phyloP scores from a whole-genome alignment of 2,113 vertebrate genomes.

The Oxygymnocypris stewartii region DNA sequence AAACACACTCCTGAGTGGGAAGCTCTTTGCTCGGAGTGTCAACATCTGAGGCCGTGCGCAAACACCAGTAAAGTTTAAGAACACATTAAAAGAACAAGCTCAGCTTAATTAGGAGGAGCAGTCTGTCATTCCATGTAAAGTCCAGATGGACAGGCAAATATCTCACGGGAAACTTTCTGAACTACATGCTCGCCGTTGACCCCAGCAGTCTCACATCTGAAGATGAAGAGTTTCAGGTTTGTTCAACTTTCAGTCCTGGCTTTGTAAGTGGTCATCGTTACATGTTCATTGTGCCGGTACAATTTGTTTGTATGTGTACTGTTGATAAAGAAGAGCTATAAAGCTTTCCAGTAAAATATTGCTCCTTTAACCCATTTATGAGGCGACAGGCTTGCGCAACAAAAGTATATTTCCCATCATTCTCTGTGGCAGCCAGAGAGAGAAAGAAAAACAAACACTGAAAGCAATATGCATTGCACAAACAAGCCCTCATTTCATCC shows the following conservation, averaged over 20 bases:
- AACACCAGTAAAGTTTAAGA: conserved; percentile 40
- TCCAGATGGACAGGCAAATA: conserved; percentile 11
- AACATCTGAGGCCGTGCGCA: conserved; percentile 41
- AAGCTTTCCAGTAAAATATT: background rate
- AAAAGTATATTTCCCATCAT: background rate
- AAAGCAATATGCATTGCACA: background rate
- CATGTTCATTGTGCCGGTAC: background rate
- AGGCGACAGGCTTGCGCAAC: background rate
- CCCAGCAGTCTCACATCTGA: background rate
- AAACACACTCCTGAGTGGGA: background rate
- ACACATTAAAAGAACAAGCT: conserved; percentile 17
- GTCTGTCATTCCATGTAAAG: conserved; percentile 14
- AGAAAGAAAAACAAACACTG: no score
- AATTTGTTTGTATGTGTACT: background rate
- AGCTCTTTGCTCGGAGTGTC: conserved; percentile 6
- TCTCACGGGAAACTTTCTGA: conserved; percentile 15
- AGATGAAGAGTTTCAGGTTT: background rate
- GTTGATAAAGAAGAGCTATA: background rate
- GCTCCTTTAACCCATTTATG: background rate
- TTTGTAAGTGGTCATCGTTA: background rate
- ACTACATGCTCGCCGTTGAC: background rate
- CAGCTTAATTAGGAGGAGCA: conserved; percentile 18
- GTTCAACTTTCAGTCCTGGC: background rate
- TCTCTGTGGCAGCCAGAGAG: background rate
- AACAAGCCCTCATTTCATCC: background rate